Percentiles rank a stretch among this genome's conserved stretches.
These are phyloP conservation scores for Umimayanthus chanpuru DNA, from an alignment of 92 coral and sea anemone genomes.

Conservation along the genomic window DNA sequence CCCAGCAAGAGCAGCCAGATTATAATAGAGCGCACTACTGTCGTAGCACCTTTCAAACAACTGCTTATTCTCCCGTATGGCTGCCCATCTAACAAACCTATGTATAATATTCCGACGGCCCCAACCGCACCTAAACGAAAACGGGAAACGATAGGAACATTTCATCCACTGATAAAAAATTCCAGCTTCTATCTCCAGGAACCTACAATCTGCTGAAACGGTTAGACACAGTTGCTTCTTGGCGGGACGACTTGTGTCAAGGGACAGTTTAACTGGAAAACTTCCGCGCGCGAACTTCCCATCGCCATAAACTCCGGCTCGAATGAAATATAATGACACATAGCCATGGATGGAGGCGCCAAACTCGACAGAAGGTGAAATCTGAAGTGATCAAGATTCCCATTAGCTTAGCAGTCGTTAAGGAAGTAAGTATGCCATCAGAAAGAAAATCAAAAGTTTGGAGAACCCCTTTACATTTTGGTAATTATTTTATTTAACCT, in stretches of 20 bases:
- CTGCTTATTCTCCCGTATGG: neutral
- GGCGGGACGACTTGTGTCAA: slow-evolving; percentile 3
- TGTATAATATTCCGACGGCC: neutral
- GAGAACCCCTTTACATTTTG: no score
- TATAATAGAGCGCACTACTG: no score
- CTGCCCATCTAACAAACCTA: neutral
- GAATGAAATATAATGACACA: neutral
- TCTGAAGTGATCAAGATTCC: neutral
- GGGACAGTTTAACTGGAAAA: slow-evolving; percentile 41
- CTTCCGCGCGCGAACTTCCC: slow-evolving; percentile 33
- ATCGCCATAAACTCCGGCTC: slow-evolving; percentile 34
- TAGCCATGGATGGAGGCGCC: neutral
- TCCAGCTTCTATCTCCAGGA: slow-evolving; percentile 23
- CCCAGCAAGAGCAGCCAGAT: no score
- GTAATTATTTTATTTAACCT: no score
- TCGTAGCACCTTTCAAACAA: no score
- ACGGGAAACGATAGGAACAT: neutral
- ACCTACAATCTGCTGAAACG: neutral
- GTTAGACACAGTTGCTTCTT: slow-evolving; percentile 31
- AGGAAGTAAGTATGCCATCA: no score
- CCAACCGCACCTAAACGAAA: neutral
- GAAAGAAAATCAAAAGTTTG: no score
- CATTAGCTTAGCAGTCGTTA: neutral
- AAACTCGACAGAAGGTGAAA: neutral
- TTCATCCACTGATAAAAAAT: slow-evolving; percentile 36